These are phyloP conservation scores for Dromiciops gliroides DNA, from an alignment of 2,113 vertebrate genomes.

Conservation along the genomic window DNA sequence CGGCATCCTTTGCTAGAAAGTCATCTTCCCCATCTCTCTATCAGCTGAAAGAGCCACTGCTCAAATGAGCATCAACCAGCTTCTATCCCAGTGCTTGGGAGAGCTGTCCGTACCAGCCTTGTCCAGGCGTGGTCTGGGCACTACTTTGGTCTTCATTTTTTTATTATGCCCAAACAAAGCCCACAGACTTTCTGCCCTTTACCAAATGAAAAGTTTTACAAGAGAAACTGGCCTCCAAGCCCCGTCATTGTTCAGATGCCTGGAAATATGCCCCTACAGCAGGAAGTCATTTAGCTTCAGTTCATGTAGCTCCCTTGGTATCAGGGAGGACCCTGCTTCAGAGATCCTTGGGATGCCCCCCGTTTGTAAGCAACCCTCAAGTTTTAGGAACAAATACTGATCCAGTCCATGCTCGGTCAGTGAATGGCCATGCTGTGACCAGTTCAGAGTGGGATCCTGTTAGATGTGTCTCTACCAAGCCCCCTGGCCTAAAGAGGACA, in stretches of 20 bases:
- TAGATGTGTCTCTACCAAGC: slow-evolving; percentile 66
- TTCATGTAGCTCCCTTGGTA: neutral
- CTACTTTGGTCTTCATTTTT: neutral
- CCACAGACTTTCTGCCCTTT: slow-evolving; percentile 57
- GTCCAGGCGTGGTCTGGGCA: neutral
- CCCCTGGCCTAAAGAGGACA: slow-evolving; percentile 48
- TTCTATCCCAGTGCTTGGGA: neutral
- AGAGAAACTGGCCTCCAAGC: slow-evolving; percentile 18
- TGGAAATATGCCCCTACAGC: neutral
- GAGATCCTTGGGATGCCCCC: slow-evolving; percentile 52
- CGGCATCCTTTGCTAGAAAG: rapidly evolving
- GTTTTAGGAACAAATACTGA: neutral
- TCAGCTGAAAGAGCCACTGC: neutral
- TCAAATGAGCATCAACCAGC: neutral
- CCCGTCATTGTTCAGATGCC: neutral
- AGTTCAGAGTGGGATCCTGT: slow-evolving; percentile 59
- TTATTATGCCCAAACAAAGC: slow-evolving; percentile 16
- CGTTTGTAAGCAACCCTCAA: slow-evolving; percentile 62
- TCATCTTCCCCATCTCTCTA: neutral
- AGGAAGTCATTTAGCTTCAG: neutral
- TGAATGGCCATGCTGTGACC: slow-evolving; percentile 66
- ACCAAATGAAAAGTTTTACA: slow-evolving; percentile 55
- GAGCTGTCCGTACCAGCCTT: too few species aligned
- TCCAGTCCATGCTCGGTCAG: slow-evolving; percentile 62
- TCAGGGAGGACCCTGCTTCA: slow-evolving; percentile 12